phyloP scores from a whole-genome alignment of 2,888 invertebrate genomes.

The Philaethria dido region DNA sequence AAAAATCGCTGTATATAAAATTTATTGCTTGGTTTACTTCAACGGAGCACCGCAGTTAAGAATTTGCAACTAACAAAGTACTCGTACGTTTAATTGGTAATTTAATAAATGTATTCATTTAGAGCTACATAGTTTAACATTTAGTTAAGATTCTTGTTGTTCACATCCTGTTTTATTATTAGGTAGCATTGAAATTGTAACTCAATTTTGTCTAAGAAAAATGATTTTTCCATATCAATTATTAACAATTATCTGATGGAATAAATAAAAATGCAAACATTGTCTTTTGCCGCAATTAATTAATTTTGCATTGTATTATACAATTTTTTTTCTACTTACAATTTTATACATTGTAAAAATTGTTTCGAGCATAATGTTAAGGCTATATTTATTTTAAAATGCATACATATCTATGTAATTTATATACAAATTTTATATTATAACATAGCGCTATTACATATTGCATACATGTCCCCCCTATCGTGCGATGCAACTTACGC shows the following conservation, averaged over 20 bases:
- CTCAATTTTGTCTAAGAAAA: not conserved
- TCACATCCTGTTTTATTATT: too few species aligned
- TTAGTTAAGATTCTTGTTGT: not conserved
- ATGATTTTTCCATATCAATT: not conserved
- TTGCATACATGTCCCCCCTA: conserved; percentile 81
- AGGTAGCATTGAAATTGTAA: not conserved
- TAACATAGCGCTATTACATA: conserved; percentile 57
- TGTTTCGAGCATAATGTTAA: not conserved
- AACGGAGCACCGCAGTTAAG: conserved; percentile 22
- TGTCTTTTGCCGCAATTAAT: not conserved
- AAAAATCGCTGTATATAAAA: conserved; percentile 27
- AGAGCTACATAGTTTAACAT: not conserved
- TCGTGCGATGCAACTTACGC: conserved; percentile 56
- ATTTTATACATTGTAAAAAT: not conserved
- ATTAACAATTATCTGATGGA: not conserved
- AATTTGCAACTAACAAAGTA: not conserved
- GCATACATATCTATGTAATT: conserved; percentile 12
- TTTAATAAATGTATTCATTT: not conserved
- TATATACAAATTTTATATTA: conserved; percentile 35
- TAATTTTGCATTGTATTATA: not conserved
- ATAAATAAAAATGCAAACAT: not conserved
- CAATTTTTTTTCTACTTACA: not conserved
- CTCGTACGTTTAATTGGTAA: not conserved
- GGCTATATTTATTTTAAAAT: conserved; percentile 1
- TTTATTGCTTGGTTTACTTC: conserved; percentile 33